Evolutionary conservation across 2,113 vertebrate genomes (phyloP).

Genomic region (Bubo scandiacus): DNA sequence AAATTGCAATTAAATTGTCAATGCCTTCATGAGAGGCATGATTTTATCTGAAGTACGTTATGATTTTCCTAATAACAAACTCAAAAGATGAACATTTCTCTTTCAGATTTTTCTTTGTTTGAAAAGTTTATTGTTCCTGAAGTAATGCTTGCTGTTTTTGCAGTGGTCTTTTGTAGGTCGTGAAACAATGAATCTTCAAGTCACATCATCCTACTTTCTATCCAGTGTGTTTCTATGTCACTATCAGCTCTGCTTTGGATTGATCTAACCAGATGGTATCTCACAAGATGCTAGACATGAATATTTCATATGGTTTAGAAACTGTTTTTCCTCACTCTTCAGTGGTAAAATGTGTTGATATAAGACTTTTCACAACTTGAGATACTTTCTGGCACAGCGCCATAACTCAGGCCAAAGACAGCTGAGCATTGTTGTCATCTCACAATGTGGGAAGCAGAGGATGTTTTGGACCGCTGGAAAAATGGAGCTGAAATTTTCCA

Average conservation of each 20-base stretch:
- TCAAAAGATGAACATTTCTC: not conserved
- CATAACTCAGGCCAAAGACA: conserved; percentile 30
- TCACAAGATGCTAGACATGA: conserved; percentile 56
- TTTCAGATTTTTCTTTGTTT: not conserved
- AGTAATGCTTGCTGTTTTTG: not conserved
- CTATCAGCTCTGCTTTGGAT: conserved; percentile 17
- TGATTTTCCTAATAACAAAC: not conserved
- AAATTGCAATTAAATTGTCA: not conserved
- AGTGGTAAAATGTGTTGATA: conserved; percentile 38
- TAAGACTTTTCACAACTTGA: conserved; percentile 40
- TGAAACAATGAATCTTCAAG: not conserved
- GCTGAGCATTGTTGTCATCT: conserved; percentile 46
- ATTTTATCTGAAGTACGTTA: not conserved
- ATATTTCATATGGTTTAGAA: conserved; percentile 55
- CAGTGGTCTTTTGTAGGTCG: not conserved
- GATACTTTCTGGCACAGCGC: not conserved
- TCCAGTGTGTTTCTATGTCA: not conserved
- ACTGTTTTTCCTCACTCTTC: conserved; percentile 28
- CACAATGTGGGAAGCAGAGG: not conserved
- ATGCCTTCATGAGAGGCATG: not conserved
- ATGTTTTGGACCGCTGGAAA: not conserved
- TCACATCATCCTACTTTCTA: not conserved
- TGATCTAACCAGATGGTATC: conserved; percentile 55
- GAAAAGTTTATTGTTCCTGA: not conserved
- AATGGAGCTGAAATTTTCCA: conserved; percentile 24